phyloP scores from a whole-genome alignment of 92 coral and sea anemone species.

The Diadumene lineata region DNA sequence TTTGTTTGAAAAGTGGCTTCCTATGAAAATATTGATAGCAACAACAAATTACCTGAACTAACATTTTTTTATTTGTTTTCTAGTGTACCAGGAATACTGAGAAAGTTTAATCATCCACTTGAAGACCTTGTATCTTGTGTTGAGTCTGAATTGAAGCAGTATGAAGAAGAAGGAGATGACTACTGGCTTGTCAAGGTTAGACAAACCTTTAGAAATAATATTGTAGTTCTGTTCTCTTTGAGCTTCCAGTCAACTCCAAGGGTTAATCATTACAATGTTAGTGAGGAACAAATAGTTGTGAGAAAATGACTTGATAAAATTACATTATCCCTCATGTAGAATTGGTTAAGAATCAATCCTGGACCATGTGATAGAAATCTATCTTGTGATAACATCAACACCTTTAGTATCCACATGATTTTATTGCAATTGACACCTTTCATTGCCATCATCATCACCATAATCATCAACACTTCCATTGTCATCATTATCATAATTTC shows the following conservation, averaged over 20 bases:
- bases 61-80: conserved; percentile 11
- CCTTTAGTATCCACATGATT: background rate
- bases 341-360: too few species aligned
- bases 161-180: conserved; percentile 64
- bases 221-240: background rate
- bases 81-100: conserved; percentile 74
- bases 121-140: conserved; percentile 64
- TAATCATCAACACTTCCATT: background rate
- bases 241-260: background rate
- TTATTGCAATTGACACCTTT: too few species aligned
- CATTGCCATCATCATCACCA: background rate
- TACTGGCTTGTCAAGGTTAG: conserved; percentile 78
- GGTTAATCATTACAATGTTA: too few species aligned
- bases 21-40: too few species aligned
- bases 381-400: background rate
- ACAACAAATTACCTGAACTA: too few species aligned
- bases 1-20: too few species aligned
- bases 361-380: too few species aligned
- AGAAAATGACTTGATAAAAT: too few species aligned
- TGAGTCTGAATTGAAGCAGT: conserved; percentile 61
- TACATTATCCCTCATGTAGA: too few species aligned
- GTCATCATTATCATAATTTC: background rate
- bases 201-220: too few species aligned
- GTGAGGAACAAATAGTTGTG: too few species aligned
- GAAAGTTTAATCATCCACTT: conserved; percentile 71